Evolutionary conservation across 2,888 invertebrate genomes (phyloP).

Genomic region (Pseudanteris insignis): DNA sequence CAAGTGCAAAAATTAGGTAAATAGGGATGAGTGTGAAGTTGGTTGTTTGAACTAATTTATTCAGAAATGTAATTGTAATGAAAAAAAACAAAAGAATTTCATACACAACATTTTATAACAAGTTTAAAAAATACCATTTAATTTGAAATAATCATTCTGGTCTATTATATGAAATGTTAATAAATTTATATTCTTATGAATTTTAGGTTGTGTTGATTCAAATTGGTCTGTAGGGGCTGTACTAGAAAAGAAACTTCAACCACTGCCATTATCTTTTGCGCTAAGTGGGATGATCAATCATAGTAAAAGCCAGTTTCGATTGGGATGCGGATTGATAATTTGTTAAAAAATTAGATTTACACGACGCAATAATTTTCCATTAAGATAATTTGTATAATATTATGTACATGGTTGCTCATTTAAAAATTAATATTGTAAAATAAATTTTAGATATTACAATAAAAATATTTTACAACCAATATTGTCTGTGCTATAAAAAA

Average conservation of each 20-base stretch:
- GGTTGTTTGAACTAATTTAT: too few relatives aligned
- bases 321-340: slow-evolving; percentile 94
- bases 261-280: slow-evolving; percentile 92
- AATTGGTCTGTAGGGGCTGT: slow-evolving; percentile 94
- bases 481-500: too few relatives aligned
- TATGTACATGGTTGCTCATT: slow-evolving; percentile 31
- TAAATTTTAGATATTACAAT: slow-evolving; percentile 26
- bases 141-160: too few relatives aligned
- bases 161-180: neutral
- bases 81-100: too few relatives aligned
- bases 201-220: slow-evolving; percentile 87
- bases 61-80: too few relatives aligned
- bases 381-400: slow-evolving; percentile 24
- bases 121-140: too few relatives aligned
- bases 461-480: slow-evolving; percentile 33
- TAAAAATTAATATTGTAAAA: slow-evolving; percentile 27
- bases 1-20: too few relatives aligned
- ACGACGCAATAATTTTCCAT: slow-evolving; percentile 6
- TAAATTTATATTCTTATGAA: neutral
- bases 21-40: too few relatives aligned
- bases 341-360: slow-evolving; percentile 71
- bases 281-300: slow-evolving; percentile 94
- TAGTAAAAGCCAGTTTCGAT: slow-evolving; percentile 88
- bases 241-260: slow-evolving; percentile 91
- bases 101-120: too few relatives aligned